A percentile compares a stretch with the other conserved stretches of the same genome.
Evolutionary conservation across 2,888 invertebrate species (phyloP).

Genomic region (Conomelus anceps): DNA sequence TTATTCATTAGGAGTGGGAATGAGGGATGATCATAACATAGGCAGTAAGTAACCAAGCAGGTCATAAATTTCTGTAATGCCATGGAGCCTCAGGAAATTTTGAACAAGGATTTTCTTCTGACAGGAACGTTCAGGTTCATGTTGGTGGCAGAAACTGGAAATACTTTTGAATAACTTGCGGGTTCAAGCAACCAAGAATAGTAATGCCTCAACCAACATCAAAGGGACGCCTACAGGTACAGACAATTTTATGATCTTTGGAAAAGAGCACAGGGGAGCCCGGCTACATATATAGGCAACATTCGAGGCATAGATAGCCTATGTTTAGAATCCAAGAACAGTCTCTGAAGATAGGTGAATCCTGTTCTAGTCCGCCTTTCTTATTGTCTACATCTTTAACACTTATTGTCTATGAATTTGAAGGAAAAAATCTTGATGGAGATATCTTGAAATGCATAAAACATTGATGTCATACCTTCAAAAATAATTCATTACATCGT

Average conservation of each 20-base stretch:
- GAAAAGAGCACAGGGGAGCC: background rate
- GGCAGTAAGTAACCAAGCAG: background rate
- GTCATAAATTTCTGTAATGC: background rate
- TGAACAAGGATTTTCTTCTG: background rate
- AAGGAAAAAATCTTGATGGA: background rate
- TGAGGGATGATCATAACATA: background rate
- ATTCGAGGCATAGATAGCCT: background rate
- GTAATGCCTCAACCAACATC: background rate
- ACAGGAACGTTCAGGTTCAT: background rate
- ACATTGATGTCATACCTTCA: background rate
- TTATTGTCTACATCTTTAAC: background rate
- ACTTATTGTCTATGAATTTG: too few species aligned
- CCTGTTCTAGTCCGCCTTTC: too few species aligned
- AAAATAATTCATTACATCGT: background rate
- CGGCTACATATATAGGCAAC: background rate
- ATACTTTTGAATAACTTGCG: background rate
- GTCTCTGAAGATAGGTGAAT: background rate
- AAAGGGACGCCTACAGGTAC: background rate
- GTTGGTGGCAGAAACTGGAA: background rate
- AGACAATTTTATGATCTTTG: background rate
- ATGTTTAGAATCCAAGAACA: background rate
- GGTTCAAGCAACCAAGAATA: too few species aligned
- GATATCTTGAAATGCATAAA: background rate
- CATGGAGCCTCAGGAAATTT: background rate
- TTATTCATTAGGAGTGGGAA: background rate